Conservation (phyloP, 2,888 invertebrate species). For the Chirona hameri region DNA sequence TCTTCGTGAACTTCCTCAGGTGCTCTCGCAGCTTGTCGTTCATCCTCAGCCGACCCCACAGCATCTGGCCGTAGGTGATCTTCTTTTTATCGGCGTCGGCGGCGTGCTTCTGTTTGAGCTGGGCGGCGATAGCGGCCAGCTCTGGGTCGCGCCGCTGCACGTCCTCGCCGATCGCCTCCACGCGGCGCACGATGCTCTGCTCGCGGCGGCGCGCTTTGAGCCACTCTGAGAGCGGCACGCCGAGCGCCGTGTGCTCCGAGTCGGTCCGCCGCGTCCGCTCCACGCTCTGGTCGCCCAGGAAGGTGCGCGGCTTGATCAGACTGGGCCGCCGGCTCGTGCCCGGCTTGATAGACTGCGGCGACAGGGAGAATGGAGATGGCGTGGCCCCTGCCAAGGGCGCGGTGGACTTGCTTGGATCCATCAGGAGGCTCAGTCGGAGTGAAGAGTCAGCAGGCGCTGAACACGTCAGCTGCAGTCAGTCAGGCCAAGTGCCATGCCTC, state of each 20-base stretch:
- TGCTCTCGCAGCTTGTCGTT: not conserved
- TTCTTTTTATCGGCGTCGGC: slow-evolving; percentile 3
- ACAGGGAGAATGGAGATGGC: not conserved
- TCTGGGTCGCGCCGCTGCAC: not conserved
- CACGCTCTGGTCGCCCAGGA: not conserved
- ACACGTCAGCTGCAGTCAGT: not conserved
- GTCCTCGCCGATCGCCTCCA: not conserved
- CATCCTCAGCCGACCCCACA: slow-evolving; percentile 28
- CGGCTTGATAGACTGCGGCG: not conserved
- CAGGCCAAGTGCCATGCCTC: not conserved
- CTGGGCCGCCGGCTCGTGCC: not conserved
- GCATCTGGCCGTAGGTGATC: slow-evolving; percentile 10
- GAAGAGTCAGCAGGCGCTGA: not conserved
- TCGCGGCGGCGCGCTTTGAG: slow-evolving; percentile 3
- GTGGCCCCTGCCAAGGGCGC: not conserved
- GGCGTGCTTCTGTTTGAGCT: not conserved
- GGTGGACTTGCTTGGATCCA: not conserved
- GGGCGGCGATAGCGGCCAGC: not conserved
- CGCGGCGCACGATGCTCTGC: not conserved
- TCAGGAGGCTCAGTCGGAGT: not conserved
- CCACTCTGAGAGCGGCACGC: slow-evolving; percentile 13
- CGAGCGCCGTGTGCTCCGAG: slow-evolving; percentile 7
- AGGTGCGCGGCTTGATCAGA: not conserved
- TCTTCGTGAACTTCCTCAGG: not conserved
- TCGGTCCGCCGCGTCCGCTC: not conserved